Evolutionary conservation across 2,113 vertebrate genomes (phyloP), one percentile per base, ranked within the genome.

Genomic region (Oreotrochilus melanogaster): DNA sequence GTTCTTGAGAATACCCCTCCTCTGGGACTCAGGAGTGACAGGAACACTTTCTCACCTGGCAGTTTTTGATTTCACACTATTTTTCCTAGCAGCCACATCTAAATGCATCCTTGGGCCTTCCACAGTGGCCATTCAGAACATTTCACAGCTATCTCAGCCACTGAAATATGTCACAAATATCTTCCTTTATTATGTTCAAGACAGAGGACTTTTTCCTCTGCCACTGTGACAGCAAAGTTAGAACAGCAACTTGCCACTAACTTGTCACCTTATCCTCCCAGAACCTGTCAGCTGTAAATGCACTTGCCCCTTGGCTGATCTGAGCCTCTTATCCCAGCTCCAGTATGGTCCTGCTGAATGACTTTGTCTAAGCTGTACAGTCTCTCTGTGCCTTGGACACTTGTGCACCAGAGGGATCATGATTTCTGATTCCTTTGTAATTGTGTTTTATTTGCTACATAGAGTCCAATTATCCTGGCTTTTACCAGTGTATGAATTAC

Each of bases 281-380:
- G 78, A 14, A 61, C 14, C 13, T 1, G 0, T 22, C 35, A 72
- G 42, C 39, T 3, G 0, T 7, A n/a, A 73, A 61, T 6, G 42
- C 19, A 43, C 18, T 78, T 78, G 56, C 9, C 62, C 66, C 27
- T 79, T 27, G 64, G 33, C 51, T 72, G 23, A 4, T 65, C 74
- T 69, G 76, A 50, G 24, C 16, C 27, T 78, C 42, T 70, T 37
- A n/a, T 60, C 42, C 37, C 54, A 73, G 45, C 25, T 53, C 27
- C 43, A 42, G 16, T 27, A 0, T 16, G 22, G 67, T 62, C 45
- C 33, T 2, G 0, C 67, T 53, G 30, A 76, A 53, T 24, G 78
- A 90, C 67, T 56, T 94, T 84, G 57, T 66, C 70, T 48, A 64
- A 57, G 22, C 37, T 71, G 28, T 61, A 73, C 1, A 0, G 21